Base-by-base conservation (phyloP, 2,113 vertebrate species). In the Cacatua alba region DNA sequence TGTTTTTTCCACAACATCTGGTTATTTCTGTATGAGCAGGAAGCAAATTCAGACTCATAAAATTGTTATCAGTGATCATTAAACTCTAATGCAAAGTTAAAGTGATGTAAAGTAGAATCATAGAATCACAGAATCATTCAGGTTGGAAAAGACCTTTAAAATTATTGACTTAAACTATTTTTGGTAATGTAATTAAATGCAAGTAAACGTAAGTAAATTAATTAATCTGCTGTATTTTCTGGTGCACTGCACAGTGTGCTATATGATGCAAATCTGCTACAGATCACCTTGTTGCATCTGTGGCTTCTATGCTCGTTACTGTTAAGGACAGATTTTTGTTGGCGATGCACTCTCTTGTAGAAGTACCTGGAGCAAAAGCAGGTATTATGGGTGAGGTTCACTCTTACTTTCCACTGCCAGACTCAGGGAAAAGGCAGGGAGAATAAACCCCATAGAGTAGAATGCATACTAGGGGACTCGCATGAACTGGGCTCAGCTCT, bases 31-130 rank as follows among this genome's bases (percentile, higher is more conserved):
- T 55, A 57, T 20, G 39, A 87, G 35, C 65, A 92, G 77, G 60
- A 82, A 68, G 31, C 17, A 79, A 86, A 91, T 60, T 68, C 86
- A 94, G 33, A 52, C 44, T 88, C 69, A 57, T 81, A 52, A 92
- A 52, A 25, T 46, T 76, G 39, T 71, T 94, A 92, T 43, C 24
- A 65, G 33, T 82, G 29, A 48, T 78, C 65, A 87, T 92, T 76
- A 87, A 92, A 79, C 13, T 19, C 17, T 87, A 59, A 46, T 28
- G 13, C 0, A 11, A 88, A 88, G 28, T 67, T 93, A 19, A 87
- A 82, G 28, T 23, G n/a, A 52, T 63, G 15, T 46, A 64, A 68
- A 81, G 57, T 35, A 59, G 57, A 23, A 59, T 35, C 57, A 59
- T 24, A 59, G 33, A 59, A n/a, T 33, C 55, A n/a, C 20, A 35